These are phyloP conservation scores for Gracilinanus agilis DNA, from an alignment of 2,113 vertebrate species.

Conservation along the genomic window DNA sequence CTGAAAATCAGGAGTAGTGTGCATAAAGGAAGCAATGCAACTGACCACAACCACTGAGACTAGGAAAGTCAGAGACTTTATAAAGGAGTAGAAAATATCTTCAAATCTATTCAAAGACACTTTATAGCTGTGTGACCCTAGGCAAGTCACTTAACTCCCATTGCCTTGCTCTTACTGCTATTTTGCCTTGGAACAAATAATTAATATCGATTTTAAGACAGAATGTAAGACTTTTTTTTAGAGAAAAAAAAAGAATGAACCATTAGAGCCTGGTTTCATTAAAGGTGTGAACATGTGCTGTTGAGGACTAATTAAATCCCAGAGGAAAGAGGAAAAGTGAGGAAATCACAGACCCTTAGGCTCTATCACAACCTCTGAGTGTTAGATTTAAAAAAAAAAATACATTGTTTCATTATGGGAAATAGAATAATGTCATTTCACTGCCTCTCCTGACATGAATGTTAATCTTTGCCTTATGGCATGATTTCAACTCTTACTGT, in stretches of 20 bases:
- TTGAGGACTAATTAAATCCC: not conserved
- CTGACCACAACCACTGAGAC: not conserved
- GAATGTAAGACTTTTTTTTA: no score
- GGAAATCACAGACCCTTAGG: not conserved
- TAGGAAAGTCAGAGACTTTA: not conserved
- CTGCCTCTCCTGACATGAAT: not conserved
- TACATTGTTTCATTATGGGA: not conserved
- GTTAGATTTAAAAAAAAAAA: not conserved
- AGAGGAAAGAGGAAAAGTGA: not conserved
- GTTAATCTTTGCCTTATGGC: not conserved
- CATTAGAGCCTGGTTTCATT: not conserved
- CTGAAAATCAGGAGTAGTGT: not conserved
- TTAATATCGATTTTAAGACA: no score
- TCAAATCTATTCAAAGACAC: no score
- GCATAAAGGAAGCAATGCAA: not conserved
- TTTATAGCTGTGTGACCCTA: no score
- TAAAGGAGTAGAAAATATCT: not conserved
- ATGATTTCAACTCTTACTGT: not conserved
- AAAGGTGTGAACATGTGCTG: not conserved
- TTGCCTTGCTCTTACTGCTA: no score
- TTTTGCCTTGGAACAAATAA: no score
- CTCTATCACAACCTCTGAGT: not conserved
- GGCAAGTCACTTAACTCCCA: no score
- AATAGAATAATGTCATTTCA: not conserved
- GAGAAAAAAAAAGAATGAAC: not conserved